These are phyloP conservation scores for Euphonia xanthogaster DNA, from an alignment of 2,797 vertebrate species.

Conservation along the genomic window DNA sequence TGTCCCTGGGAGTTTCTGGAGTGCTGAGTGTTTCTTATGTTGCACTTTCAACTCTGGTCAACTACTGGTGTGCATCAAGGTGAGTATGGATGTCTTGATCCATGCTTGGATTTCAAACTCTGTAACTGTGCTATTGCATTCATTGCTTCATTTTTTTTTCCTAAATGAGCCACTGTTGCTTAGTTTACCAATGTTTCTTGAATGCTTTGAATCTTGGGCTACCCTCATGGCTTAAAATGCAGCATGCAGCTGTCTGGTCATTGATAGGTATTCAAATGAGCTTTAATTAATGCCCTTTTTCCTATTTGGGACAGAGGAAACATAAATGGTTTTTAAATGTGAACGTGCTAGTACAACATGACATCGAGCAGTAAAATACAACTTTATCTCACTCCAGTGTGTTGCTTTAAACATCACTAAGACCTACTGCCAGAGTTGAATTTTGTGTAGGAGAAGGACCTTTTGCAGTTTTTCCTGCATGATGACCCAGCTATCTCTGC, in stretches of 20 bases:
- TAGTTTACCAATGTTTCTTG: neutral
- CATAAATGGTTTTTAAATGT: neutral
- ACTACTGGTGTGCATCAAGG: slow-evolving; percentile 71
- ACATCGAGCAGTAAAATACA: neutral
- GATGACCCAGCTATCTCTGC: neutral
- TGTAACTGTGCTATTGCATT: neutral
- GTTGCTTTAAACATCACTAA: neutral
- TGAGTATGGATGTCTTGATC: slow-evolving; percentile 21
- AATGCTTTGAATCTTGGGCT: neutral
- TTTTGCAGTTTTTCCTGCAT: neutral
- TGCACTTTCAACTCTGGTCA: slow-evolving; percentile 70
- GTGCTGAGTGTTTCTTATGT: slow-evolving; percentile 68
- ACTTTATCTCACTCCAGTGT: neutral
- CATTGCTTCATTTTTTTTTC: neutral
- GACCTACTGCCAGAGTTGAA: neutral
- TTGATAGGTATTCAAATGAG: neutral
- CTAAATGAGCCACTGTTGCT: neutral
- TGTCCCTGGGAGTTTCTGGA: slow-evolving; percentile 74
- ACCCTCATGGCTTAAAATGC: neutral
- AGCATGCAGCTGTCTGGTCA: neutral
- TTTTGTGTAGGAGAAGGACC: neutral
- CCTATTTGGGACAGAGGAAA: neutral
- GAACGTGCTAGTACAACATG: neutral
- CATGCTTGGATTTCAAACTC: neutral
- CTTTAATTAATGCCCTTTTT: neutral